Base-by-base conservation (phyloP, 2,888 invertebrate species). In the Spodoptera littoralis region DNA sequence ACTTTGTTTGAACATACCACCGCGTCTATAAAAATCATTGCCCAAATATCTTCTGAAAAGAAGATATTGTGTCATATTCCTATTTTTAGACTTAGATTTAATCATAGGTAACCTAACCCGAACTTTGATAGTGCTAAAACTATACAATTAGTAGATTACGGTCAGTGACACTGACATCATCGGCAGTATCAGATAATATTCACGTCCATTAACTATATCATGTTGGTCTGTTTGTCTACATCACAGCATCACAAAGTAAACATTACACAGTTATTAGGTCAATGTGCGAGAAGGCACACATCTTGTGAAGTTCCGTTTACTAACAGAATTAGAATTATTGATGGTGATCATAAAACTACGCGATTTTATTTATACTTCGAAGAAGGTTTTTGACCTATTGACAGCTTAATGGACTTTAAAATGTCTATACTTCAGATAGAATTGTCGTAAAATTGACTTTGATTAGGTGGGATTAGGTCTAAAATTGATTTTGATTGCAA, bases 141-240 rank as follows among this genome's bases (percentile, higher is more conserved):
- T n/a, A 12, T 8, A 13, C 27, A n/a, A 27, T 55, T 41, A 71
- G 41, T 55, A 71, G 46, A 64, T 64, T 69, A 54, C 58, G 73
- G 67, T 47, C 67, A 51, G 47, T 50, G 58, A 58, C 58, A 58
- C 73, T 58, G 53, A 72, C 68, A 73, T 58, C 68, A 66, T 69
- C 49, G 36, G 46, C 44, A 64, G 53, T 73, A 52, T 73, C 66
- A 46, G 50, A 54, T 65, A 65, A 45, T 66, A 55, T 36, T 71
- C 12, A 36, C 49, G 62, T 70, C 51, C 47, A 59, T 66, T 73
- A 55, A 45, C 22, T 66, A 18, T 73, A 67, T 66, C 66, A 52
- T 68, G 58, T 68, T 73, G 69, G 59, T 63, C 56, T 63, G 58
- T 68, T 70, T 75, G 59, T 63, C 56, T 63, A 59, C 63, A 60